phyloP scores from a whole-genome alignment of 2,113 vertebrate genomes.

The Erythrocercus mccallii region DNA sequence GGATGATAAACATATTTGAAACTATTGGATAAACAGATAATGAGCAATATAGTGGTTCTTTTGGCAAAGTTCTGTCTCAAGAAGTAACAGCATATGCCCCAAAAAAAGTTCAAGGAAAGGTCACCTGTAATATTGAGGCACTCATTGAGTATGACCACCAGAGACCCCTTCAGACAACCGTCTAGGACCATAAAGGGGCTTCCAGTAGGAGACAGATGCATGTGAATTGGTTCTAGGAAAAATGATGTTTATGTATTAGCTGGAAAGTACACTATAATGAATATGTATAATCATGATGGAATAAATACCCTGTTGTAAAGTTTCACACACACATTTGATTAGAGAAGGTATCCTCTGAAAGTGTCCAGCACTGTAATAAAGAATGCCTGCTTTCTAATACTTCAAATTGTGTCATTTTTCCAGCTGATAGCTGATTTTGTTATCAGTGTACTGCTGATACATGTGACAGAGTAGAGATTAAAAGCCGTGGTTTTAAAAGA shows the following conservation, averaged over 20 bases:
- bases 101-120: neutral
- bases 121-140: neutral
- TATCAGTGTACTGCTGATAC: neutral
- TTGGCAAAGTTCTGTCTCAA: neutral
- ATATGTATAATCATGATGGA: neutral
- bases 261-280: neutral
- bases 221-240: neutral
- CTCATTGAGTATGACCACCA: neutral
- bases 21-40: neutral
- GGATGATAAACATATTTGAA: neutral
- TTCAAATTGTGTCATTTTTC: neutral
- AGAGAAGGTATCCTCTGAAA: neutral
- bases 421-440: neutral
- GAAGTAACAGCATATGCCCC: neutral
- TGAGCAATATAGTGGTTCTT: neutral
- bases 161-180: neutral
- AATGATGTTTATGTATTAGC: neutral
- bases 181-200: neutral
- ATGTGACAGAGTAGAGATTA: neutral
- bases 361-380: neutral
- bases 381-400: neutral
- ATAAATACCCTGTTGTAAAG: neutral
- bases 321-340: neutral
- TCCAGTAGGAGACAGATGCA: neutral
- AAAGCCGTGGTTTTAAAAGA: neutral